These are phyloP conservation scores for Arenicola marina DNA, from an alignment of 2,888 invertebrate species.

Conservation along the genomic window DNA sequence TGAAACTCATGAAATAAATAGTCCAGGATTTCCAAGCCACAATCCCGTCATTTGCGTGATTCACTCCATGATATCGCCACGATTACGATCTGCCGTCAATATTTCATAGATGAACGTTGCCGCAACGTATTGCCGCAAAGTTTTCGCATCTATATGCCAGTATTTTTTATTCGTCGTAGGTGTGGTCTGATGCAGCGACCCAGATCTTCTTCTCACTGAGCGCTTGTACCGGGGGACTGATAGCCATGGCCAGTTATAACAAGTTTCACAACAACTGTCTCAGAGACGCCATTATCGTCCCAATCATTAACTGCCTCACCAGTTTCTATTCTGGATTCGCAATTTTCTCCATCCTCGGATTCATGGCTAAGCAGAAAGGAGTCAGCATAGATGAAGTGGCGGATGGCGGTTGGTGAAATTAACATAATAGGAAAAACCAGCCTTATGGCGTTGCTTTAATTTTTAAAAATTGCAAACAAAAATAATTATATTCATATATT, in stretches of 20 bases:
- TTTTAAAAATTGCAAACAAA: too few relatives aligned
- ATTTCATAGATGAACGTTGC: too few relatives aligned
- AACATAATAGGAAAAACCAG: too few relatives aligned
- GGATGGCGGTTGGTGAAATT: conserved; percentile 32
- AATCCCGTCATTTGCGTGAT: too few relatives aligned
- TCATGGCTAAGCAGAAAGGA: conserved; percentile 51
- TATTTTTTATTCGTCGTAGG: conserved; percentile 33
- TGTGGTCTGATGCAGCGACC: conserved; percentile 38
- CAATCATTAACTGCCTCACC: conserved; percentile 45
- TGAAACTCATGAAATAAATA: too few relatives aligned
- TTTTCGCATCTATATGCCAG: too few relatives aligned
- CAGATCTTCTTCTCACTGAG: conserved; percentile 39
- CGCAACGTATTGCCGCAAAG: too few relatives aligned
- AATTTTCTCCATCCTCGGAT: conserved; percentile 64
- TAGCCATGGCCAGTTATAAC: conserved; percentile 44
- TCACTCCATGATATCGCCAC: too few relatives aligned
- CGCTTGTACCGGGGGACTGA: conserved; percentile 43
- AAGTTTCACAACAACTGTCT: conserved; percentile 37
- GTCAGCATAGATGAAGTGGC: conserved; percentile 42
- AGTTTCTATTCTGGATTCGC: conserved; percentile 48
- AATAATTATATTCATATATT: too few relatives aligned
- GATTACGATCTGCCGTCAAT: too few relatives aligned
- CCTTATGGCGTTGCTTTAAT: too few relatives aligned
- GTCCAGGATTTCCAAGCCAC: too few relatives aligned
- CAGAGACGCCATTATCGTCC: conserved; percentile 38